A percentile compares a stretch with the other conserved stretches of the same genome.
These are phyloP conservation scores for Empidonax traillii DNA, from an alignment of 2,113 vertebrate genomes.

Conservation along the genomic window DNA sequence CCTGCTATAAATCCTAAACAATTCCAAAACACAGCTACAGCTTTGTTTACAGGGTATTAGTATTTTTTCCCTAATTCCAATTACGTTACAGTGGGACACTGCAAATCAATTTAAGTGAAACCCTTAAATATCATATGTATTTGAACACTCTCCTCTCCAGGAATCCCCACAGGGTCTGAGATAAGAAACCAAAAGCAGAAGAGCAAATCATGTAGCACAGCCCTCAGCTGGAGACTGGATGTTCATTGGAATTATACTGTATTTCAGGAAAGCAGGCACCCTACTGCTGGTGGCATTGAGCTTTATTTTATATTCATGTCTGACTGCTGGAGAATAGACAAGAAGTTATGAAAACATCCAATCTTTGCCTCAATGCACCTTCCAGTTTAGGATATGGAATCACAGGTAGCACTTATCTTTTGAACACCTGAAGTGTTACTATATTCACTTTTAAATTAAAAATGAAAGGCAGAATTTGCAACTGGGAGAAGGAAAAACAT, in stretches of 20 bases:
- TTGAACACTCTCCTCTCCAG: not conserved
- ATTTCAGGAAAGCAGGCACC: not conserved
- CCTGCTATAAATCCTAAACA: not conserved
- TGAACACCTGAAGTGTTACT: not conserved
- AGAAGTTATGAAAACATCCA: not conserved
- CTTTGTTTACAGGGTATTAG: not conserved
- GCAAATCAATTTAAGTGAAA: not conserved
- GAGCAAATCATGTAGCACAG: not conserved
- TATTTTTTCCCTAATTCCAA: not conserved
- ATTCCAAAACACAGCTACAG: not conserved
- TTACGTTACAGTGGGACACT: not conserved
- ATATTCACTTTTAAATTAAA: not conserved
- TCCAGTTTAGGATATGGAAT: not conserved
- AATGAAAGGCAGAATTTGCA: not conserved
- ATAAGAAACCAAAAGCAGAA: not conserved
- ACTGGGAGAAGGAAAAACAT: not conserved
- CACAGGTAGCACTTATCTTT: slow-evolving; percentile 24
- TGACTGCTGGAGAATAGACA: not conserved
- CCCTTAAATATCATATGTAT: not conserved
- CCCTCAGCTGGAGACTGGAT: not conserved
- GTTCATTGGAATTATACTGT: not conserved
- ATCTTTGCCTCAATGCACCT: not conserved
- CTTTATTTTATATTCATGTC: not conserved
- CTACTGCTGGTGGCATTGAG: not conserved
- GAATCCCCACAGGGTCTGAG: not conserved